These are phyloP conservation scores for Drosophila stalkeri DNA, from an alignment of 2,888 invertebrate genomes.

Conservation along the genomic window DNA sequence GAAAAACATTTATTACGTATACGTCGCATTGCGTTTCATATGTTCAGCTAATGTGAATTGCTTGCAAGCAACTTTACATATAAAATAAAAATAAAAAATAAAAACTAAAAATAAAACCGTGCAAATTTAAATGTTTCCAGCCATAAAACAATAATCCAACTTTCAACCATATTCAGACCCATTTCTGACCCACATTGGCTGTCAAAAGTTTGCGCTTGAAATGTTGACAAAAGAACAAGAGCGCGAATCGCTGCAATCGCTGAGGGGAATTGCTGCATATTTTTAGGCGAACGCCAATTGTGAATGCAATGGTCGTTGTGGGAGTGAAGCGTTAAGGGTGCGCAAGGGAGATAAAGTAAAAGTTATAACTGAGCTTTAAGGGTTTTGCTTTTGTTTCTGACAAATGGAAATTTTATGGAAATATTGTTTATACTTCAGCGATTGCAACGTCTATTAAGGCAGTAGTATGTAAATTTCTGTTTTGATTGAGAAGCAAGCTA, in stretches of 20 bases:
- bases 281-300: conserved; percentile 20
- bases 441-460: background rate
- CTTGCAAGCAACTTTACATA: background rate
- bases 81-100: background rate
- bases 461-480: background rate
- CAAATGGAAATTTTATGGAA: conserved; percentile 23
- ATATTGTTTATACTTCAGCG: conserved; percentile 7
- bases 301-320: background rate
- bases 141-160: conserved; percentile 17
- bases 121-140: conserved; percentile 24
- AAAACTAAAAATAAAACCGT: background rate
- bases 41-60: conserved; percentile 23
- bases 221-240: conserved; percentile 25
- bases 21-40: conserved; percentile 23
- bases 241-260: conserved; percentile 25
- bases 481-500: background rate
- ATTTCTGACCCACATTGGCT: conserved; percentile 56
- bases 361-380: background rate
- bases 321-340: background rate
- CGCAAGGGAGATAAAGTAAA: background rate
- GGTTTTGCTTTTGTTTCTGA: conserved; percentile 5
- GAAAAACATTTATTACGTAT: conserved; percentile 19
- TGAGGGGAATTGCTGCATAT: conserved; percentile 24
- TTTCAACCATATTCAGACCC: conserved; percentile 6
- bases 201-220: conserved; percentile 48